A percentile compares a stretch with the other conserved stretches of the same genome.
phyloP scores from a whole-genome alignment of 2,797 vertebrate genomes.

The Lerista edwardsae region DNA sequence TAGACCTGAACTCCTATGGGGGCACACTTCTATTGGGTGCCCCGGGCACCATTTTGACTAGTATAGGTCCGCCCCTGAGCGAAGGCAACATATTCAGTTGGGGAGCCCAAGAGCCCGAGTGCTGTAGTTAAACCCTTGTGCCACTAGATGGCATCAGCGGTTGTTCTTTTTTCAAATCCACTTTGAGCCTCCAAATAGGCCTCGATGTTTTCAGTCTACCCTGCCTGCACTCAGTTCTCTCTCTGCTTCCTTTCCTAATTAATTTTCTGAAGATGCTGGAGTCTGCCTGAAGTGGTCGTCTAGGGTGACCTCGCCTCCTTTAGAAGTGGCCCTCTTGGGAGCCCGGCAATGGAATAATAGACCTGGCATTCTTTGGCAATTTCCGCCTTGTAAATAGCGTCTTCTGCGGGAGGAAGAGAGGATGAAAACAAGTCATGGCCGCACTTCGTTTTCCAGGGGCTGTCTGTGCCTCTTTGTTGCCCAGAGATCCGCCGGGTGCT shows the following conservation, averaged over 20 bases:
- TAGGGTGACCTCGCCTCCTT: constrained; percentile 3
- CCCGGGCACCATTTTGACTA: too few relatives aligned
- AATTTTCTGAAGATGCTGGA: constrained; percentile 19
- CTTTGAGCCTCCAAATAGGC: background rate
- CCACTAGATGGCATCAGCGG: background rate
- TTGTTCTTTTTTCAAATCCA: background rate
- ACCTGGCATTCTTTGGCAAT: background rate
- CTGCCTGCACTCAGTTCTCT: rapidly evolving
- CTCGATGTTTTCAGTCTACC: background rate
- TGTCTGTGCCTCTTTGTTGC: background rate
- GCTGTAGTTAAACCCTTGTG: too few relatives aligned
- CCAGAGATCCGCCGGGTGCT: constrained; percentile 15
- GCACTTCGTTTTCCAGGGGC: background rate
- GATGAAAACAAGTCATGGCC: constrained; percentile 1
- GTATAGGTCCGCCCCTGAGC: too few relatives aligned
- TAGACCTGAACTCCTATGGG: too few relatives aligned
- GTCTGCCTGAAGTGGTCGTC: constrained; percentile 48
- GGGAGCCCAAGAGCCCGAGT: too few relatives aligned
- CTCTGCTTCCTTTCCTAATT: constrained; percentile 10
- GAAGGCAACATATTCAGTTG: background rate
- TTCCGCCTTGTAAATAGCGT: constrained; percentile 28
- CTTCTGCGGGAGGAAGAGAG: constrained; percentile 16
- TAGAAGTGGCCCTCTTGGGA: background rate
- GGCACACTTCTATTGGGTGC: too few relatives aligned
- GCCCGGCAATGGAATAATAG: background rate